Conservation (phyloP, 2,113 vertebrate genomes). For the Fregata magnificens region DNA sequence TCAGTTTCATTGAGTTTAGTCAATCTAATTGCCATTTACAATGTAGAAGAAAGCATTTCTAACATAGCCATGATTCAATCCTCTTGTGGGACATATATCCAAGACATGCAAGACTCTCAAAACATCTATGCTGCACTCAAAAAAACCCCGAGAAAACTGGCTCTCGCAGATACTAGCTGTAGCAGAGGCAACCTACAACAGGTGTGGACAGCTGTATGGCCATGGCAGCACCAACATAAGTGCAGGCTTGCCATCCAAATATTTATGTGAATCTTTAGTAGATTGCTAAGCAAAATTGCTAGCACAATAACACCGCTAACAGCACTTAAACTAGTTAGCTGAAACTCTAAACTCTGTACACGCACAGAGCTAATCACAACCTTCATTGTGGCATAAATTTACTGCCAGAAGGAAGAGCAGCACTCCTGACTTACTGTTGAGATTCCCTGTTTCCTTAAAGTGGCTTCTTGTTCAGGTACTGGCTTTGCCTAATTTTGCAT, state of each 20-base stretch:
- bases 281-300: neutral
- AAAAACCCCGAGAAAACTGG: neutral
- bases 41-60: neutral
- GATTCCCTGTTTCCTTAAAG: neutral
- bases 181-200: neutral
- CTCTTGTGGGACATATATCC: neutral
- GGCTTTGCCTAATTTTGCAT: neutral
- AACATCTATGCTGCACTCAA: neutral
- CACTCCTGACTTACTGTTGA: neutral
- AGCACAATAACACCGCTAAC: neutral
- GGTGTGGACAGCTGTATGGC: neutral
- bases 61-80: neutral
- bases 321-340: neutral
- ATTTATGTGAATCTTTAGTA: neutral
- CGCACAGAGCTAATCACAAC: neutral
- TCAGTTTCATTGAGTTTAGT: neutral
- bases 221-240: neutral
- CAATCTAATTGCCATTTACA: neutral
- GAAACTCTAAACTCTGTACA: neutral
- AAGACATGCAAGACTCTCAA: neutral
- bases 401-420: neutral
- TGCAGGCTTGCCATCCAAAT: neutral
- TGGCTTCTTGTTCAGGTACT: neutral
- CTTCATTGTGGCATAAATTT: neutral
- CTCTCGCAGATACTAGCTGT: neutral